These are phyloP conservation scores for Brachionus rubens DNA, from an alignment of 1,140 invertebrate genomes.

Conservation along the genomic window DNA sequence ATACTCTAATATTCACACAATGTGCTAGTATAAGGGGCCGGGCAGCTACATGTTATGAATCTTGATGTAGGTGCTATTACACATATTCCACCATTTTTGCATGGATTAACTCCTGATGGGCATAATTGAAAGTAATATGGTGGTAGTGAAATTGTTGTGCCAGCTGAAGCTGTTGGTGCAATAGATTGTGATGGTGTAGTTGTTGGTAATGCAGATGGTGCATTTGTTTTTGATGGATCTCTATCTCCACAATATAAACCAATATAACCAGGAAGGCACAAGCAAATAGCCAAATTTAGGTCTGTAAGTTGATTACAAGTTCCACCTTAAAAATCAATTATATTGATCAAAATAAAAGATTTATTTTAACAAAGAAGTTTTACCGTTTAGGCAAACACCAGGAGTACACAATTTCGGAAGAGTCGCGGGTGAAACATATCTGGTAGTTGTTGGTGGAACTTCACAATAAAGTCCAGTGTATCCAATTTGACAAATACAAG, in stretches of 20 bases:
- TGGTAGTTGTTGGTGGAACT: neutral
- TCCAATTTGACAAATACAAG: neutral
- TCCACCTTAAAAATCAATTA: neutral
- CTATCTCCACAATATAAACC: neutral
- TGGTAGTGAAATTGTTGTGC: no score
- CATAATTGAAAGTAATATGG: no score
- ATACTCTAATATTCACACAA: neutral
- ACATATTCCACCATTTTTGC: neutral
- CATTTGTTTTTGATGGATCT: neutral
- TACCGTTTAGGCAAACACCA: neutral
- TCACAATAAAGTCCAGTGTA: conserved; percentile 5
- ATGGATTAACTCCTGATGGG: no score
- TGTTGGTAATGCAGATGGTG: neutral
- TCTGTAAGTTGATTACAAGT: neutral
- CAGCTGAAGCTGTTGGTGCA: no score
- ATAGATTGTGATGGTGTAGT: no score
- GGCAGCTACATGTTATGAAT: neutral
- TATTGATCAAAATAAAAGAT: neutral
- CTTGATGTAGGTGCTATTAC: neutral
- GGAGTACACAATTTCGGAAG: neutral
- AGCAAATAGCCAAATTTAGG: neutral
- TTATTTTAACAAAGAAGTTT: neutral
- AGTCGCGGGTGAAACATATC: neutral
- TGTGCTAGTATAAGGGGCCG: neutral
- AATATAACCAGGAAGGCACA: neutral